Evolutionary conservation across 2,888 invertebrate species (phyloP).

Genomic region (Scaptomyza flava): DNA sequence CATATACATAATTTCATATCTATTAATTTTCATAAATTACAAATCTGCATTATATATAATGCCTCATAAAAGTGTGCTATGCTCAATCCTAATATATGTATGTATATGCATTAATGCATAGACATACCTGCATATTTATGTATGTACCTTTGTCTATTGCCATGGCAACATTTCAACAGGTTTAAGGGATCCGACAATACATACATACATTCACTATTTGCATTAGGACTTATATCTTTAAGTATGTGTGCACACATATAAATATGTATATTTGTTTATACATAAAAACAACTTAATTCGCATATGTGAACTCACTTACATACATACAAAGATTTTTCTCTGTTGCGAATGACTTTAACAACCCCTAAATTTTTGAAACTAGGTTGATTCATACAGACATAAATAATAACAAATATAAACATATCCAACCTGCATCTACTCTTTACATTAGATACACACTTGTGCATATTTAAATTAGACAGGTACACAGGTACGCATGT

Average conservation of each 20-base stretch:
- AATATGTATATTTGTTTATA: slow-evolving; percentile 1
- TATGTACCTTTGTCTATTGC: not conserved
- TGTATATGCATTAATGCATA: not conserved
- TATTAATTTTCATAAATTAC: too few species aligned
- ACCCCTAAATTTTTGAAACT: slow-evolving; percentile 22
- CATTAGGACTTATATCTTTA: not conserved
- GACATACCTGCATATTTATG: not conserved
- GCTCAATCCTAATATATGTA: not conserved
- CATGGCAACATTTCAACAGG: slow-evolving; percentile 36
- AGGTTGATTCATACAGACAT: slow-evolving; percentile 8
- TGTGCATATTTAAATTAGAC: not conserved
- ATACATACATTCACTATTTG: slow-evolving; percentile 8
- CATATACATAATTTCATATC: not conserved
- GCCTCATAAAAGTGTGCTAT: not conserved
- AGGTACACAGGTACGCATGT: too few species aligned
- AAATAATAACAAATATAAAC: slow-evolving; percentile 11
- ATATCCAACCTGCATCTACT: not conserved
- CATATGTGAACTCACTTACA: not conserved
- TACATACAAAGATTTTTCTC: slow-evolving; percentile 7
- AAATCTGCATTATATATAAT: not conserved
- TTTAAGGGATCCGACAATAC: slow-evolving; percentile 11
- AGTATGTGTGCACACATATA: not conserved
- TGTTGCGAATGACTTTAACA: slow-evolving; percentile 9
- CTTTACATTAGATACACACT: slow-evolving; percentile 5
- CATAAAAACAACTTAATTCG: slow-evolving; percentile 2